phyloP scores from a whole-genome alignment of 2,797 vertebrate species.

The Acipenser ruthenus region DNA sequence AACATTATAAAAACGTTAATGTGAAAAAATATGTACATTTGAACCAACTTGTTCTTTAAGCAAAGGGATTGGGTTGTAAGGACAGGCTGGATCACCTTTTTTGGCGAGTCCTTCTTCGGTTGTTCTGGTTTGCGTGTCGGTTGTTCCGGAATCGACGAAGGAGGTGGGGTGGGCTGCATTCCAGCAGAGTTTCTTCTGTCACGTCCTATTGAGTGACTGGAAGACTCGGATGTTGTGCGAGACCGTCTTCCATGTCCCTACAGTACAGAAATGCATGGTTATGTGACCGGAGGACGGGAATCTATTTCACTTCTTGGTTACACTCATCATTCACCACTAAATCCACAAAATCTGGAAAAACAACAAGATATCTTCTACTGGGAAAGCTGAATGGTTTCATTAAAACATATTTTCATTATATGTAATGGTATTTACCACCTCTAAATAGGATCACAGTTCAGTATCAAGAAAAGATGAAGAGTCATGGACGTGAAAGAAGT shows the following conservation, averaged over 20 bases:
- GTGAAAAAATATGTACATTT: neutral
- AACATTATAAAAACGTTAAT: neutral
- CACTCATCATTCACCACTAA: too few species aligned
- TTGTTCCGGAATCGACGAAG: conserved; percentile 58
- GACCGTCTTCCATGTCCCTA: conserved; percentile 62
- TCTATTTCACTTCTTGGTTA: too few species aligned
- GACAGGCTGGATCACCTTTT: conserved; percentile 46
- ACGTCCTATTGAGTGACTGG: conserved; percentile 66
- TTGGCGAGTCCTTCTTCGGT: conserved; percentile 54
- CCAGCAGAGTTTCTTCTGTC: conserved; percentile 60
- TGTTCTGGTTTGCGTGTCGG: conserved; percentile 46
- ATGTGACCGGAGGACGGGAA: neutral
- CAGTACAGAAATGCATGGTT: conserved; percentile 1
- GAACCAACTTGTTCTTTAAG: neutral
- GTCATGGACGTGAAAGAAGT: too few species aligned
- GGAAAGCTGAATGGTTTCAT: too few species aligned
- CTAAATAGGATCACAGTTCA: too few species aligned
- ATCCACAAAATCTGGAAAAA: too few species aligned
- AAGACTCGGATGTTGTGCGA: conserved; percentile 72
- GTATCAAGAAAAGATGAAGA: too few species aligned
- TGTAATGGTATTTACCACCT: too few species aligned
- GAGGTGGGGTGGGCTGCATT: conserved; percentile 60
- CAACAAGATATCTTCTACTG: too few species aligned
- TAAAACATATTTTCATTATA: too few species aligned
- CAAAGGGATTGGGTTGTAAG: neutral